phyloP scores from a whole-genome alignment of 2,797 vertebrate genomes.

The Salarias fasciatus region DNA sequence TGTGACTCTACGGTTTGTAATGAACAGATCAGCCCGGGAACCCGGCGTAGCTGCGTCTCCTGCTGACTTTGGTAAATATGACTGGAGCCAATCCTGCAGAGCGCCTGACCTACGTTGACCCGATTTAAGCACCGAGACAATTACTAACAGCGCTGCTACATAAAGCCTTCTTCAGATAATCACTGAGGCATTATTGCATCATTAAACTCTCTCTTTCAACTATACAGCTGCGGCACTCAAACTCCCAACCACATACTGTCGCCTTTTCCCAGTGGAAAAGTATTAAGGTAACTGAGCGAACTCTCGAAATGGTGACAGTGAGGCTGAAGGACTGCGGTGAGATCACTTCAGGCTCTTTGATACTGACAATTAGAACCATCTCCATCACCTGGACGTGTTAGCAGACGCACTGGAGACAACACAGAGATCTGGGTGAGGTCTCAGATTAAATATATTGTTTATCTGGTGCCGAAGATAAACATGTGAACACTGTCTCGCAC shows the following conservation, averaged over 20 bases:
- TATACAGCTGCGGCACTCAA: not conserved
- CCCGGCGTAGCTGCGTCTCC: conserved; percentile 41
- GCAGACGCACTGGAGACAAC: no score
- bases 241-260: not conserved
- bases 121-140: conserved; percentile 41
- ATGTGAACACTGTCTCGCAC: no score
- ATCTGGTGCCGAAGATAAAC: no score
- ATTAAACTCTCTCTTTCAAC: conserved; percentile 2
- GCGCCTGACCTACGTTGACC: conserved; percentile 34
- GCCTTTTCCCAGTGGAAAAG: no score
- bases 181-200: not conserved
- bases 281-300: no score
- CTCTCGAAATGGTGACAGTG: no score
- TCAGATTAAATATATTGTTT: no score
- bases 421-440: no score
- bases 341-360: no score
- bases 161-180: not conserved
- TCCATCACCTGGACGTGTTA: no score
- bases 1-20: conserved; percentile 35
- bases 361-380: no score
- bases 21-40: conserved; percentile 41
- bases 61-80: conserved; percentile 51
- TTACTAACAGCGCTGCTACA: conserved; percentile 22
- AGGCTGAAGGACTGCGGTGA: no score
- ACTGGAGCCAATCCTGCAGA: conserved; percentile 44